A percentile compares a stretch with the other conserved stretches of the same genome.
phyloP scores from a whole-genome alignment of 2,888 invertebrate genomes.

The Acrobasis suavella region DNA sequence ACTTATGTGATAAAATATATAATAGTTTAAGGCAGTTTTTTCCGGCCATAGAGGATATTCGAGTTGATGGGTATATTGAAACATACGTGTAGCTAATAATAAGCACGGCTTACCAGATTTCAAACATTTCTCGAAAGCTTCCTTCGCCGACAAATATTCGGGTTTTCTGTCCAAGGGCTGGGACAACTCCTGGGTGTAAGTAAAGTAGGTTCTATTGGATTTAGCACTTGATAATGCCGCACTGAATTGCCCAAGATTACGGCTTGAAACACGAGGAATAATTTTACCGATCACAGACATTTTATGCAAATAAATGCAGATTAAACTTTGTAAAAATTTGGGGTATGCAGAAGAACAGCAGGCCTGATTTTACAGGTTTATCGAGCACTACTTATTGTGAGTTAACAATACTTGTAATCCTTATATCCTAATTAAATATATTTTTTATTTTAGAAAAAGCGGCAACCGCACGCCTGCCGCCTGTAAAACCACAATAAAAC shows the following conservation, averaged over 20 bases:
- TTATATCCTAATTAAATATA: neutral
- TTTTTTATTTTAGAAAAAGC: neutral
- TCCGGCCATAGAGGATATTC: no score
- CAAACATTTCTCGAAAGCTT: constrained; percentile 88
- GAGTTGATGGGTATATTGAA: no score
- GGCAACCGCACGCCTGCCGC: neutral
- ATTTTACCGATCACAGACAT: constrained; percentile 72
- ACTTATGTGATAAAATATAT: no score
- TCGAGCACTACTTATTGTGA: constrained; percentile 1
- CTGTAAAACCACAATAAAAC: constrained; percentile 1
- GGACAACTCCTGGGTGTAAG: constrained; percentile 90
- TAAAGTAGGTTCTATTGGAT: constrained; percentile 85
- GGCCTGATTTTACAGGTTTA: neutral
- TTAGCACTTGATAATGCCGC: constrained; percentile 57
- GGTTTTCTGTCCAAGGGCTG: constrained; percentile 90
- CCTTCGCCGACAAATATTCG: constrained; percentile 86
- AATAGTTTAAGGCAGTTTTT: no score
- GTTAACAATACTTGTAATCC: neutral
- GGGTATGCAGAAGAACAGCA: neutral
- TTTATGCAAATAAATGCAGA: constrained; percentile 25
- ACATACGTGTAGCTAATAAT: neutral
- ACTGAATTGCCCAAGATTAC: constrained; percentile 60
- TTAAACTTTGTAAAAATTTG: neutral
- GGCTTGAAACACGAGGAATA: constrained; percentile 57
- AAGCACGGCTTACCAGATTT: constrained; percentile 88